Evolutionary conservation across 2,888 invertebrate species (phyloP).

Genomic region (Suillia variegata): DNA sequence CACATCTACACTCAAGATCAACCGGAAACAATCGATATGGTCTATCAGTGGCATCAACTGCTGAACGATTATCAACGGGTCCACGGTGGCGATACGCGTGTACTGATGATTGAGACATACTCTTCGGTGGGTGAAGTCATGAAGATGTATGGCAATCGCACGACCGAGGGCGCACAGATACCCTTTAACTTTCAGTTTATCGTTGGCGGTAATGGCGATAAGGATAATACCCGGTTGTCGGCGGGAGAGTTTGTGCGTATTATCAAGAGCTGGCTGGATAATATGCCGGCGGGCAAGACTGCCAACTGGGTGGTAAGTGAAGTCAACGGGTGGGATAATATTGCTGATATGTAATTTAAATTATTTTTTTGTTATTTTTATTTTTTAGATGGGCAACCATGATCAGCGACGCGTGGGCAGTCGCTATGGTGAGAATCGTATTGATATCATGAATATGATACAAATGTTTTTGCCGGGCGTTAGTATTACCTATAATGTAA

Average conservation of each 20-base stretch:
- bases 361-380: not conserved
- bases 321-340: not conserved
- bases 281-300: slow-evolving; percentile 64
- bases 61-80: slow-evolving; percentile 65
- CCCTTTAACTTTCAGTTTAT: slow-evolving; percentile 74
- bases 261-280: slow-evolving; percentile 66
- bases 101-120: slow-evolving; percentile 71
- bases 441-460: slow-evolving; percentile 81
- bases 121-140: slow-evolving; percentile 63
- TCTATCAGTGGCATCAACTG: slow-evolving; percentile 70
- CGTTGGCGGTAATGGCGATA: slow-evolving; percentile 62
- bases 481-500: slow-evolving; percentile 66
- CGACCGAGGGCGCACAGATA: slow-evolving; percentile 64
- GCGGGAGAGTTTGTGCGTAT: slow-evolving; percentile 63
- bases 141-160: slow-evolving; percentile 66
- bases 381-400: slow-evolving; percentile 71
- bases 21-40: slow-evolving; percentile 70
- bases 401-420: slow-evolving; percentile 70
- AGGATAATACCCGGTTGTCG: slow-evolving; percentile 50
- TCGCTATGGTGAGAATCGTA: slow-evolving; percentile 69
- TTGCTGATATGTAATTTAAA: not conserved
- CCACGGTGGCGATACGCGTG: slow-evolving; percentile 59
- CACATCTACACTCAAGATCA: slow-evolving; percentile 71
- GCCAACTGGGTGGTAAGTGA: slow-evolving; percentile 73
- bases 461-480: slow-evolving; percentile 70